Evolutionary conservation across 1,140 invertebrate genomes (phyloP).

Genomic region (Brachystomella parvula): DNA sequence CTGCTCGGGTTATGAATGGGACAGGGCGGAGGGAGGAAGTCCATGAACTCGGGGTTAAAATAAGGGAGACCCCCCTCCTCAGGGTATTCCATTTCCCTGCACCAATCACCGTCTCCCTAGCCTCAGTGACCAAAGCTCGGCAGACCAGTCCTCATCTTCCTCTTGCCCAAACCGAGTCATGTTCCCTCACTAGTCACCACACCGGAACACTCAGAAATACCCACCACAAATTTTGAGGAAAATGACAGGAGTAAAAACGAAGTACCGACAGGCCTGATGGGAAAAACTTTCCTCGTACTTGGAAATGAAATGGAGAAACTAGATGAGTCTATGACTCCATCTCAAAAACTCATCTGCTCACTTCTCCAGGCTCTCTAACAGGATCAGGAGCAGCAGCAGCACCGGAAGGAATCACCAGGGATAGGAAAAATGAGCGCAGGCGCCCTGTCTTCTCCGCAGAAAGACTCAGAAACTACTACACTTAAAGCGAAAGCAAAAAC

Average conservation of each 20-base stretch:
- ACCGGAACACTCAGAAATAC: neutral
- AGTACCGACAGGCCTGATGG: neutral
- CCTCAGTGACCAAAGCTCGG: too few species aligned
- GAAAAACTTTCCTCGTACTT: neutral
- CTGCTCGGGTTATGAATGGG: conserved; percentile 37
- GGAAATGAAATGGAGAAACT: too few species aligned
- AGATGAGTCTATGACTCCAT: conserved; percentile 9
- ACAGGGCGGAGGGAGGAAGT: conserved; percentile 38
- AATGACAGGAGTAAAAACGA: neutral
- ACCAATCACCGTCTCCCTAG: neutral
- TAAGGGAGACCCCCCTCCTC: conserved; percentile 20
- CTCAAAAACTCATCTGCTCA: neutral
- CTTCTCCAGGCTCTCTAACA: too few species aligned
- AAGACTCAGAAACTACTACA: neutral
- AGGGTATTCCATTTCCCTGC: conserved; percentile 19
- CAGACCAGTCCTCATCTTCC: too few species aligned
- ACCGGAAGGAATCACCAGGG: neutral
- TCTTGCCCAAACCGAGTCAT: too few species aligned
- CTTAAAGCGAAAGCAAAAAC: neutral
- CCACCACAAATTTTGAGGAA: neutral
- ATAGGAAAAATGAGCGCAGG: neutral
- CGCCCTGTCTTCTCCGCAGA: neutral
- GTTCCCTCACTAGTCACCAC: neutral
- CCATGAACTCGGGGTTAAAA: conserved; percentile 36
- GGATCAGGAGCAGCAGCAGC: neutral